Conservation (phyloP, 2,888 invertebrate species). For the Pyrgus malvae region DNA sequence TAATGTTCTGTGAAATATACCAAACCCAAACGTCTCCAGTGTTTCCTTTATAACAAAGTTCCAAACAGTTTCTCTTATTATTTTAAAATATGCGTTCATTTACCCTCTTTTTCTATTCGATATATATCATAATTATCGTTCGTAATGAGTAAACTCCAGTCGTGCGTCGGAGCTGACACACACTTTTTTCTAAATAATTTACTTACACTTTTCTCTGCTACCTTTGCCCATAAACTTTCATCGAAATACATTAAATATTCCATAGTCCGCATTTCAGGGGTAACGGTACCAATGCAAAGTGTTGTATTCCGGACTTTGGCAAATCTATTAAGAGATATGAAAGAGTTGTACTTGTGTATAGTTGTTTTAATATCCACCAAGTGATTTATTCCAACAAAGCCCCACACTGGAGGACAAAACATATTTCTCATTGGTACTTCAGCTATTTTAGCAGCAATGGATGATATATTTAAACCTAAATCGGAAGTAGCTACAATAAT, state of each 20-base stretch:
- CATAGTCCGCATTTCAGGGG: slow-evolving; percentile 77
- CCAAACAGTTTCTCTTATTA: too few species aligned
- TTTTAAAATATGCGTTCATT: too few species aligned
- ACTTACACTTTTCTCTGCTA: slow-evolving; percentile 60
- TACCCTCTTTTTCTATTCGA: too few species aligned
- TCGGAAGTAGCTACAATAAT: slow-evolving; percentile 82
- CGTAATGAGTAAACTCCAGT: too few species aligned
- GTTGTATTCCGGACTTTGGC: slow-evolving; percentile 72
- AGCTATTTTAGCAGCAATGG: slow-evolving; percentile 63
- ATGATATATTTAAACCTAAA: slow-evolving; percentile 72
- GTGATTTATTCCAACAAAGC: slow-evolving; percentile 80
- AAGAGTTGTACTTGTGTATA: slow-evolving; percentile 75
- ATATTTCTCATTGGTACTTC: slow-evolving; percentile 72
- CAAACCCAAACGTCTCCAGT: too few species aligned
- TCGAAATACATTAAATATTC: slow-evolving; percentile 72
- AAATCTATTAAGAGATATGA: slow-evolving; percentile 75
- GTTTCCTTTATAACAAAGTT: too few species aligned
- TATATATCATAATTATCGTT: too few species aligned
- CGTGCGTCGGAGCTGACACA: too few species aligned
- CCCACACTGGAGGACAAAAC: slow-evolving; percentile 84
- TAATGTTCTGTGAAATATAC: too few species aligned
- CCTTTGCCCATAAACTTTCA: slow-evolving; percentile 58
- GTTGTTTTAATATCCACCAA: slow-evolving; percentile 79
- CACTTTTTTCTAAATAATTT: too few species aligned
- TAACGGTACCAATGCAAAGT: slow-evolving; percentile 71